phyloP scores from a whole-genome alignment of 2,797 vertebrate genomes.

The Hemitrygon akajei region DNA sequence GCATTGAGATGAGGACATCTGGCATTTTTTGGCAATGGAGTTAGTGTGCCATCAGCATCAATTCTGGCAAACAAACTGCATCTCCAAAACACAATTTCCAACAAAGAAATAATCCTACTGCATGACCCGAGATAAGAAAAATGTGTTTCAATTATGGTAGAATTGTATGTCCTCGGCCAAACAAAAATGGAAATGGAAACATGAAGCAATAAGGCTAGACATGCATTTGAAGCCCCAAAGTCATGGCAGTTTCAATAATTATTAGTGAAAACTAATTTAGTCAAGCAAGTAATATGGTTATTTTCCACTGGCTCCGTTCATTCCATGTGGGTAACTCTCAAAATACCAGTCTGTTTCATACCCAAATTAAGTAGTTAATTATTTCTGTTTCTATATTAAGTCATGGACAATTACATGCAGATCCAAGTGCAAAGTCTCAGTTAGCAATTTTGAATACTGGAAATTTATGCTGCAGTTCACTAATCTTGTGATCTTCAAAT shows the following conservation, averaged over 20 bases:
- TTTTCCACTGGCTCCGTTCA: background rate
- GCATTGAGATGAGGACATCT: background rate
- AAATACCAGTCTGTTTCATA: background rate
- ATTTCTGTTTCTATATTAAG: background rate
- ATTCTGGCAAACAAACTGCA: background rate
- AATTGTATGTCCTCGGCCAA: background rate
- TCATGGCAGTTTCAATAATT: background rate
- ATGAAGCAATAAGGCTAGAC: background rate
- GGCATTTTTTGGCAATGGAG: background rate
- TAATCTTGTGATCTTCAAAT: background rate
- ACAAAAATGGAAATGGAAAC: constrained; percentile 21
- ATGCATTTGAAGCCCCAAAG: constrained; percentile 30
- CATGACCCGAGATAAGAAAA: constrained; percentile 19
- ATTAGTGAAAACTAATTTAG: background rate
- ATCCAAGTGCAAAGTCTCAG: background rate
- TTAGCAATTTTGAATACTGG: background rate
- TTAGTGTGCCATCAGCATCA: background rate
- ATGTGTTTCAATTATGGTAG: background rate
- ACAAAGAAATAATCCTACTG: background rate
- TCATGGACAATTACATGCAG: background rate
- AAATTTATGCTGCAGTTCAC: background rate
- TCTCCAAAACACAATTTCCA: background rate
- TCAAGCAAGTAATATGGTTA: background rate
- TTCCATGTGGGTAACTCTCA: background rate
- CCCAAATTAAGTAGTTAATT: background rate